phyloP scores from a whole-genome alignment of 2,113 vertebrate species.

The Oxyruncus cristatus region DNA sequence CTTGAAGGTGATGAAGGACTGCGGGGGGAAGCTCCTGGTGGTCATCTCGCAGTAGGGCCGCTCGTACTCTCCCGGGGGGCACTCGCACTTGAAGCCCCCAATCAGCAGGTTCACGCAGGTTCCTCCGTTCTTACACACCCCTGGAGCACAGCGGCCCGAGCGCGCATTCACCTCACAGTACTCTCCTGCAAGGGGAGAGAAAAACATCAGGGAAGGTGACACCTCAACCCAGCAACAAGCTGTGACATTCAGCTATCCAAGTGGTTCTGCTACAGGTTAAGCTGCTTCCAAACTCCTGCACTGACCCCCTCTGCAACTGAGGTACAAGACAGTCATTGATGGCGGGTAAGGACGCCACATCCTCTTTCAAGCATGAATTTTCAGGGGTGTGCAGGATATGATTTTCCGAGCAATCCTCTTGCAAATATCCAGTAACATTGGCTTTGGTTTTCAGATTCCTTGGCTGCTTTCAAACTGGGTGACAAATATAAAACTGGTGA shows the following conservation, averaged over 20 bases:
- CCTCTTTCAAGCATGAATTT: neutral
- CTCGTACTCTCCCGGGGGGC: conserved; percentile 73
- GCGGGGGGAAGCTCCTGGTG: conserved; percentile 78
- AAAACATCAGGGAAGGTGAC: neutral
- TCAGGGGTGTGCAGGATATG: accelerated
- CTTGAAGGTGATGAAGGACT: conserved; percentile 82
- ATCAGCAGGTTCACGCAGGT: conserved; percentile 81
- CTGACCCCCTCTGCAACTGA: accelerated
- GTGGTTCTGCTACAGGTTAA: neutral
- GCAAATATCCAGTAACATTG: neutral
- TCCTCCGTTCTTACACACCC: conserved; percentile 80
- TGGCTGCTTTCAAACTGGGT: neutral
- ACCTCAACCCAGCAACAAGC: neutral
- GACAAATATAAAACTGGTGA: neutral
- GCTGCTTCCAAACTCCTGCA: neutral
- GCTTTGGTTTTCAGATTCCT: neutral
- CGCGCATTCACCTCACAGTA: conserved; percentile 74
- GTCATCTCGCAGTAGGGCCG: conserved; percentile 80
- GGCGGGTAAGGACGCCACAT: neutral
- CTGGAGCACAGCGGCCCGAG: conserved; percentile 75
- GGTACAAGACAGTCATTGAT: neutral
- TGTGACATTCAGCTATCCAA: neutral
- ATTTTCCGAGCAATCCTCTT: neutral
- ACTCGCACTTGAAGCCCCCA: conserved; percentile 81
- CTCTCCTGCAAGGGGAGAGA: conserved; percentile 68